Conservation (phyloP, 2,888 invertebrate species). For the Caenorhabditis zanzibari region DNA sequence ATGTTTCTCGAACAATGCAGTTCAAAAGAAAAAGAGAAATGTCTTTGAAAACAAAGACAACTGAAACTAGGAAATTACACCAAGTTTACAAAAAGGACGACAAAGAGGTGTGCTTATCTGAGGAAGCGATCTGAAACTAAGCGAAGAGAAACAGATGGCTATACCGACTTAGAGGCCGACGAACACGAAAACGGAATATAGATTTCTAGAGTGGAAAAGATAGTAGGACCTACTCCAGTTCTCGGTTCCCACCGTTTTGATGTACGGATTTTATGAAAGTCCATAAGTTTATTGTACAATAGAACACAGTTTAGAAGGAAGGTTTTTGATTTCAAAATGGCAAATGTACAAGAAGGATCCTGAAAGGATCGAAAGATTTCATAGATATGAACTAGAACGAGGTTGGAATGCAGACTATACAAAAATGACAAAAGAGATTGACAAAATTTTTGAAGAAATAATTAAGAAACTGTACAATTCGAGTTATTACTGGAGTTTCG, state of each 20-base stretch:
- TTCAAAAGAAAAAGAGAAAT: neutral
- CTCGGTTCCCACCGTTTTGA: too few species aligned
- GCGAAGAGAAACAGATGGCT: slow-evolving; percentile 28
- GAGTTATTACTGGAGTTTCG: slow-evolving; percentile 15
- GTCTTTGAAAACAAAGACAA: slow-evolving; percentile 34
- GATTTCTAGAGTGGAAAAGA: too few species aligned
- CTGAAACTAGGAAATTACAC: slow-evolving; percentile 35
- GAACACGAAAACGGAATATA: slow-evolving; percentile 14
- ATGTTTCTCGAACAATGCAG: too few species aligned
- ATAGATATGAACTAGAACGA: slow-evolving; percentile 37
- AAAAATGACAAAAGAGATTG: slow-evolving; percentile 14
- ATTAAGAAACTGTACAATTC: slow-evolving; percentile 28
- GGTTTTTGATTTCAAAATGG: neutral
- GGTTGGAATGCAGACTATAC: slow-evolving; percentile 13
- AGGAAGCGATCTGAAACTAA: slow-evolving; percentile 43
- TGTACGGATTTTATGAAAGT: too few species aligned
- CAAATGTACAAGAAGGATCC: neutral
- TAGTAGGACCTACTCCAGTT: too few species aligned
- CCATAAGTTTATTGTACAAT: slow-evolving; percentile 4
- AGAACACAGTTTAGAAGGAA: neutral
- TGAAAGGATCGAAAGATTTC: too few species aligned
- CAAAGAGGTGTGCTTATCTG: slow-evolving; percentile 55
- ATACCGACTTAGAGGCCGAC: slow-evolving; percentile 12
- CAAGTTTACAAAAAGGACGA: slow-evolving; percentile 33
- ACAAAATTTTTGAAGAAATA: neutral